Percentiles rank a stretch among this genome's conserved stretches.
Conservation (phyloP, 2,797 vertebrate species). For the Myotis findleyi region DNA sequence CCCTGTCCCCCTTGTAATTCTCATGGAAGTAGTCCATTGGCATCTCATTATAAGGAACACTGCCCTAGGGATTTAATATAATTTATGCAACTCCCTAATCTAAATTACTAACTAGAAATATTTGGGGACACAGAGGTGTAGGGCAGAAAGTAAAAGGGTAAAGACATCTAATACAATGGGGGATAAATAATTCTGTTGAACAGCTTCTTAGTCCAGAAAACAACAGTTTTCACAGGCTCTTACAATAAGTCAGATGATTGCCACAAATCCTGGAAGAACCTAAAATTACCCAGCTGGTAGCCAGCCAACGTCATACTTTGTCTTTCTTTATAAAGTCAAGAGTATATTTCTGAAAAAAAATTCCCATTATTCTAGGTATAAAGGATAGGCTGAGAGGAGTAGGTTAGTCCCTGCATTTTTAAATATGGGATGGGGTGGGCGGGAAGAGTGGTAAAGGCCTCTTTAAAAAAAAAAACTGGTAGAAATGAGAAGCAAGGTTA, state of each 20-base stretch:
- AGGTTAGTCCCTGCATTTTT: background rate
- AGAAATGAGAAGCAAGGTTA: background rate
- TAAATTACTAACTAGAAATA: constrained; percentile 28
- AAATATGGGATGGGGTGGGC: background rate
- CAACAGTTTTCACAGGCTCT: background rate
- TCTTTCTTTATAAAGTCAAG: constrained; percentile 61
- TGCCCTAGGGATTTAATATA: constrained; percentile 29
- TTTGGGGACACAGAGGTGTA: background rate
- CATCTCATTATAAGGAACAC: background rate
- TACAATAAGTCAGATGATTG: constrained; percentile 31
- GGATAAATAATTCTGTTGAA: constrained; percentile 8
- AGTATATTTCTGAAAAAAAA: background rate
- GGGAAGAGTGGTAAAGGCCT: background rate
- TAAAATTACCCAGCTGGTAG: constrained; percentile 65
- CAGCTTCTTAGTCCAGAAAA: constrained; percentile 21
- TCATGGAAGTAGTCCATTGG: background rate
- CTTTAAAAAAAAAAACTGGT: background rate
- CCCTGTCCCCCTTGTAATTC: background rate
- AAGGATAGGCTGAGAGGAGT: constrained; percentile 6
- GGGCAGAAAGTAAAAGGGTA: background rate
- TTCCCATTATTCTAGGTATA: constrained; percentile 25
- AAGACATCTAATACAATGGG: background rate
- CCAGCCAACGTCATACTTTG: constrained; percentile 45
- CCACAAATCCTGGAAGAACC: constrained; percentile 43
- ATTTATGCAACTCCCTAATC: constrained; percentile 1